These are phyloP conservation scores for Steinernema feltiae DNA, from an alignment of 1,140 invertebrate species.

Conservation along the genomic window DNA sequence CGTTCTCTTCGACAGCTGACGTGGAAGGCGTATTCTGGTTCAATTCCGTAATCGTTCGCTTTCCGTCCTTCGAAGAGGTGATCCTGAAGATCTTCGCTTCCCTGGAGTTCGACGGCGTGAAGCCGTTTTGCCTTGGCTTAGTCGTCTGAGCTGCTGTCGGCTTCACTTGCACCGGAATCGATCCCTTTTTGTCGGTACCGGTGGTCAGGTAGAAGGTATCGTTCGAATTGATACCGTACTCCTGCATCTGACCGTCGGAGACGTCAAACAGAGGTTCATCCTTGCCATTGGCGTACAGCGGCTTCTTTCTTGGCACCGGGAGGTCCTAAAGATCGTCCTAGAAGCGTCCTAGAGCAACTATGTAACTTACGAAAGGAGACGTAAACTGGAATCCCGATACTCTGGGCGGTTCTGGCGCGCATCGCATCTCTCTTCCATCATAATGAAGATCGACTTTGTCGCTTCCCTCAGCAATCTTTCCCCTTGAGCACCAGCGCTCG, in stretches of 20 bases:
- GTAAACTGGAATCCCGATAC: constrained; percentile 33
- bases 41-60: neutral
- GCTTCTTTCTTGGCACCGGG: neutral
- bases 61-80: neutral
- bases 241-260: neutral
- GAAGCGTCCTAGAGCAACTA: neutral
- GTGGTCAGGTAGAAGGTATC: neutral
- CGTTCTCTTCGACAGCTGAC: too few species aligned
- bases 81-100: neutral
- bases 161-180: neutral
- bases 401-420: neutral
- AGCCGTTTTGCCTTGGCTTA: neutral
- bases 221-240: neutral
- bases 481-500: neutral
- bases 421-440: neutral
- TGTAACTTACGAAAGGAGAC: neutral
- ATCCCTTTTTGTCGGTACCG: neutral
- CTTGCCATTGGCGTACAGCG: neutral
- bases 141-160: neutral
- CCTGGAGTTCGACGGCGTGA: neutral
- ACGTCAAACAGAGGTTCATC: neutral
- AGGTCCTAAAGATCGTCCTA: neutral
- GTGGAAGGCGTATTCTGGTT: neutral
- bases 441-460: neutral
- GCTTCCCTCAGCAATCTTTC: neutral